These are phyloP conservation scores for Eupsilia transversa DNA, from an alignment of 2,888 invertebrate species.

Conservation along the genomic window DNA sequence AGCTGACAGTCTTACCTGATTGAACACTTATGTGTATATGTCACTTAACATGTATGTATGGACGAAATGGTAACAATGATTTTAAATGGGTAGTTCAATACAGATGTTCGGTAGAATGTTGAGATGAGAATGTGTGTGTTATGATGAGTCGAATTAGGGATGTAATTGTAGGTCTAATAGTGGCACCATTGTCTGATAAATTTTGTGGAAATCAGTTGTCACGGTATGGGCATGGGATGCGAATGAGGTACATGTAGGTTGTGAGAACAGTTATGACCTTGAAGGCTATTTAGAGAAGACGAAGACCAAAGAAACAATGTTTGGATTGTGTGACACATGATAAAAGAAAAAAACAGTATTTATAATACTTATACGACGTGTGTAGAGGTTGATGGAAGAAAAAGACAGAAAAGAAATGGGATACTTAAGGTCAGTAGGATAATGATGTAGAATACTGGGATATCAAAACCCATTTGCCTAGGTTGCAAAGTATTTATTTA, in stretches of 20 bases:
- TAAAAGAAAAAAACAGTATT: not conserved
- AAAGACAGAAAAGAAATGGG: not conserved
- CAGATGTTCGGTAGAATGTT: not conserved
- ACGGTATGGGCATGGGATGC: not conserved
- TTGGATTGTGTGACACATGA: not conserved
- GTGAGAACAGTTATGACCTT: not conserved
- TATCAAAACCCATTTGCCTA: constrained; percentile 36
- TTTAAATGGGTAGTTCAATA: not conserved
- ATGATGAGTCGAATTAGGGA: not conserved
- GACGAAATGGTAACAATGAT: not conserved
- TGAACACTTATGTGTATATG: not conserved
- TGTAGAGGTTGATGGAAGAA: not conserved
- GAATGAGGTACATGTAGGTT: not conserved
- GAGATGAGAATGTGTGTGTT: constrained; percentile 9
- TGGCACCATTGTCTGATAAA: not conserved
- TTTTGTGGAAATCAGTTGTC: not conserved
- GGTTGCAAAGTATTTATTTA: constrained; percentile 77
- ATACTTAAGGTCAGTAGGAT: not conserved
- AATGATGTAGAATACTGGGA: not conserved
- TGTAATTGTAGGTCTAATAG: not conserved
- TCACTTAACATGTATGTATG: too few species aligned
- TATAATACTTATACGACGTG: not conserved
- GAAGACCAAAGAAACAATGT: not conserved
- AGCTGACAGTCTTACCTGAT: constrained; percentile 60
- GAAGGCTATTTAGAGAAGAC: not conserved